Evolutionary conservation across 2,888 invertebrate genomes (phyloP).

Genomic region (Parthenolecanium corni): DNA sequence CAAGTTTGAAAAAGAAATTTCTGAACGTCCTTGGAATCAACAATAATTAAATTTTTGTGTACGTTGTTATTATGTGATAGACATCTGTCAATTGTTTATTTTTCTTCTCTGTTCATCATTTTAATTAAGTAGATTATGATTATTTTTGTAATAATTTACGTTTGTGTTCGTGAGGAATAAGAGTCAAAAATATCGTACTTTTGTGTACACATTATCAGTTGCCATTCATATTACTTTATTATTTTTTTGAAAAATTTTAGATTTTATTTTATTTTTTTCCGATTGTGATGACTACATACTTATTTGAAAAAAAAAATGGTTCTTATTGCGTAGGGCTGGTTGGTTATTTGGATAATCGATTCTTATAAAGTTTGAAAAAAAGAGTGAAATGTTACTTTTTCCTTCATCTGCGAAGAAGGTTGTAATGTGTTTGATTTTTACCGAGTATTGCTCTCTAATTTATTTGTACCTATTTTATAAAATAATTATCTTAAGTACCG

Average conservation of each 20-base stretch:
- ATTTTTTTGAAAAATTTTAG: neutral
- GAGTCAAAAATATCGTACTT: neutral
- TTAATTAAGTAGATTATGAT: neutral
- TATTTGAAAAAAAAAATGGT: neutral
- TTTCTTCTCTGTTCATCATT: too few species aligned
- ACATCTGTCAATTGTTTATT: neutral
- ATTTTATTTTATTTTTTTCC: neutral
- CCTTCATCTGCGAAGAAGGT: too few species aligned
- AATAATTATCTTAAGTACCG: too few species aligned
- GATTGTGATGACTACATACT: neutral
- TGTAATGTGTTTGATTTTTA: too few species aligned
- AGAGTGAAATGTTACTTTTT: too few species aligned
- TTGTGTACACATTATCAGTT: too few species aligned
- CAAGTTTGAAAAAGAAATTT: slow-evolving; percentile 73
- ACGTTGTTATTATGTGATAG: neutral
- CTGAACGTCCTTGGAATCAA: slow-evolving; percentile 63
- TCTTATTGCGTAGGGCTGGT: neutral
- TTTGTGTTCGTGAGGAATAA: neutral
- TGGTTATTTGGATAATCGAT: too few species aligned
- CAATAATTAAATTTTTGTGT: slow-evolving; percentile 37
- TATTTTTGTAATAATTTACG: neutral
- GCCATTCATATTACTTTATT: neutral
- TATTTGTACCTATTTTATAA: too few species aligned
- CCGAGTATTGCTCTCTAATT: too few species aligned
- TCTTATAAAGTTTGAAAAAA: too few species aligned